Conservation (phyloP, 2,888 invertebrate species). For the Campopleginae sp. region DNA sequence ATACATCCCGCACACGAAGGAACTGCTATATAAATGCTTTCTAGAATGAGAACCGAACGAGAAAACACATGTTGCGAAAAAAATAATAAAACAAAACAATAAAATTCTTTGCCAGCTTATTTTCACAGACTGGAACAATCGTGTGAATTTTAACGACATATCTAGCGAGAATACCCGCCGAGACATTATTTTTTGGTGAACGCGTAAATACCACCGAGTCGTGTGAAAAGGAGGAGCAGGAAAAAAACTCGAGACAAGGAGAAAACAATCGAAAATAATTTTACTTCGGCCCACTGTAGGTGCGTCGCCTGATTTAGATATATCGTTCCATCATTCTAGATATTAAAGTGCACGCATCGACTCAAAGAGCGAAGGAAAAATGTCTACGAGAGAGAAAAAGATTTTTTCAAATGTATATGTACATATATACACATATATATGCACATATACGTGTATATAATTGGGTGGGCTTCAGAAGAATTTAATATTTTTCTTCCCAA, state of each 20-base stretch:
- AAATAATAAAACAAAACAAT: constrained; percentile 33
- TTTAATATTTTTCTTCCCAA: too few species aligned
- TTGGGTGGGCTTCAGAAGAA: too few species aligned
- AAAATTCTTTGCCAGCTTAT: constrained; percentile 52
- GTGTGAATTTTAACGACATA: constrained; percentile 72
- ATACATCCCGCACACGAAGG: constrained; percentile 8
- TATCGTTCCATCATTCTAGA: constrained; percentile 62
- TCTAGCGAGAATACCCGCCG: constrained; percentile 68
- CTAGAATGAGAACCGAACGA: constrained; percentile 5
- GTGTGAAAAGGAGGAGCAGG: constrained; percentile 2
- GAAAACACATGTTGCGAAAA: constrained; percentile 18
- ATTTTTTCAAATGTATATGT: background rate
- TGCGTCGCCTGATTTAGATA: constrained; percentile 57
- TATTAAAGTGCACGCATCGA: constrained; percentile 53
- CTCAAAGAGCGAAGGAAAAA: constrained; percentile 52
- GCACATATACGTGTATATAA: background rate
- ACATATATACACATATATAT: constrained; percentile 44
- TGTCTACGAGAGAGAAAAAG: constrained; percentile 47
- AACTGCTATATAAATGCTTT: constrained; percentile 22
- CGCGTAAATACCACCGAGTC: constrained; percentile 28
- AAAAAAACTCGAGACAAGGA: constrained; percentile 11
- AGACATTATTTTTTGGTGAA: constrained; percentile 18
- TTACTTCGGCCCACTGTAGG: constrained; percentile 49
- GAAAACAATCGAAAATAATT: constrained; percentile 51
- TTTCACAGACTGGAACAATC: constrained; percentile 60